Base-by-base conservation (phyloP, 2,797 vertebrate genomes). In the Lacerta agilis region DNA sequence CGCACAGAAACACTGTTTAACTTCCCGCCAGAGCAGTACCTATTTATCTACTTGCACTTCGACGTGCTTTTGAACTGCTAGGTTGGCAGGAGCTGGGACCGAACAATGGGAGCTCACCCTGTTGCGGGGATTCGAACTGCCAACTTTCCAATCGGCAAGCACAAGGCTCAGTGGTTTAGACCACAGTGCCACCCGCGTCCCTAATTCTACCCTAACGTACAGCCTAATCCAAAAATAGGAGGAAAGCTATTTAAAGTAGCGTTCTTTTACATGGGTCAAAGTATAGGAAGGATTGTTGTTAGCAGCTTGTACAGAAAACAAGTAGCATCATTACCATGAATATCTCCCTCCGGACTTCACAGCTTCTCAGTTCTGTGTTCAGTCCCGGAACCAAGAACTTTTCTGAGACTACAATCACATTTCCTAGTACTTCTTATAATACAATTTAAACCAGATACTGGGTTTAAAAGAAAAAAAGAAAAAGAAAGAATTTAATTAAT, bases 401-500 rank as follows among this genome's bases (percentile, higher is more conserved):
- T 85, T 79, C 86, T 82, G 49, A 23, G 61, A 77, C 75, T 91
- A 81, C 20, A 76, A 87, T 79, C 79, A 73, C 78, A 82, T 15
- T 61, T 83, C 83, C 88, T 87, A 83, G 64, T 27, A 69, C 17
- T 81, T 38, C 79, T 91, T 85, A 73, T 88, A 93, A 84, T 77
- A 72, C 76, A 91, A 94, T 92, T 93, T 84, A 88, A 95, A 93
- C 13, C 0, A 0, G 29, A n/a, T 86, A 55, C 49, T 55, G 49
- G 49, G 49, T 55, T 55, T 15, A 55, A 55, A 49, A 43, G 41
- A 41, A 41, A 41, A 41, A 41, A 41, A 41, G 38, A 7, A 1
- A 7, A 7, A 41, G 3, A 49, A 49, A 91, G 87, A 91, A 89
- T 93, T 94, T 92, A 89, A 94, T 93, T 94, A 94, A 92, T 94